Percentiles rank a stretch among this genome's conserved stretches.
phyloP scores from a whole-genome alignment of 1,140 invertebrate genomes.

The Pectinophora gossypiella region DNA sequence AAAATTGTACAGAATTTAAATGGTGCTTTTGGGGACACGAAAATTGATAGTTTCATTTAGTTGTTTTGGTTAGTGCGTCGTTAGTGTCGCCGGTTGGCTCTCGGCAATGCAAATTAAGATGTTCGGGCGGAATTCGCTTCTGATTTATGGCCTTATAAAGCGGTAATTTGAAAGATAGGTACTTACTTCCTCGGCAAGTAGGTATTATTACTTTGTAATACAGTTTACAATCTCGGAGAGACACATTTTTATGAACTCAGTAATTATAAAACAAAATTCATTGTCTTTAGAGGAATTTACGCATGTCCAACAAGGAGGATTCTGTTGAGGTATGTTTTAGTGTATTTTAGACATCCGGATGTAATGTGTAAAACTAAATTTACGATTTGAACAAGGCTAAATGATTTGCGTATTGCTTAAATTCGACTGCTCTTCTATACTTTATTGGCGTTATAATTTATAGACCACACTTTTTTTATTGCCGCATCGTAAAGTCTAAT shows the following conservation, averaged over 20 bases:
- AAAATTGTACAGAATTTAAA: no score
- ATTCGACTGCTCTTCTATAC: conserved; percentile 35
- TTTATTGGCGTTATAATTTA: conserved; percentile 53
- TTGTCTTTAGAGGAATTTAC: no score
- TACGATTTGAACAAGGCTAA: conserved; percentile 41
- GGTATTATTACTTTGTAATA: no score
- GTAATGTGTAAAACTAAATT: conserved; percentile 30
- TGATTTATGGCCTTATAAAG: conserved; percentile 57
- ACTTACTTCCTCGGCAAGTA: conserved; percentile 15
- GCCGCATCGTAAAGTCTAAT: conserved; percentile 35
- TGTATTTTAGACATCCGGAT: no score
- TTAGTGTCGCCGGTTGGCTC: conserved; percentile 56
- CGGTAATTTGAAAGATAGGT: conserved; percentile 9
- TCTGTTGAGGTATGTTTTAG: no score
- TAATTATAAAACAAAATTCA: no score
- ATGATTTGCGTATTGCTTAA: conserved; percentile 34
- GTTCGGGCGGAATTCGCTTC: conserved; percentile 50
- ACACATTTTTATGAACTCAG: no score
- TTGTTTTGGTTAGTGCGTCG: conserved; percentile 65
- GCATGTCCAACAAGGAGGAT: no score
- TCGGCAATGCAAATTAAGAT: conserved; percentile 67
- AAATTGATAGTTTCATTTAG: conserved; percentile 69
- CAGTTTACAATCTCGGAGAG: no score
- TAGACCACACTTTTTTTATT: conserved; percentile 38
- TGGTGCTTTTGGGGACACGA: conserved; percentile 49